These are phyloP conservation scores for Sarcophaga peregrina DNA, from an alignment of 1,140 invertebrate genomes.

Conservation along the genomic window DNA sequence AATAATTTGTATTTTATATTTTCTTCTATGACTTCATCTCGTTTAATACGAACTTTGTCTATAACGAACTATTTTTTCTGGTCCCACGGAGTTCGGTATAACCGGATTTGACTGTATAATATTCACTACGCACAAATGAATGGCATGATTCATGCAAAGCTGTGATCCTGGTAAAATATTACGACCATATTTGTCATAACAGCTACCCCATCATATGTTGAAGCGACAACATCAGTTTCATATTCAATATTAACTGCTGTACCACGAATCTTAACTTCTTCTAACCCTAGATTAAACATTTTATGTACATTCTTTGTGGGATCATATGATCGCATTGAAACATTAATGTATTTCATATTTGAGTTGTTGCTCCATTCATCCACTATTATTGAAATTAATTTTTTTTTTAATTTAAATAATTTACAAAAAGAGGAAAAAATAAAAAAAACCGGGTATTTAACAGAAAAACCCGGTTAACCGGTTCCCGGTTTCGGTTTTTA, in stretches of 20 bases:
- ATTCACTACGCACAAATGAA: constrained; percentile 20
- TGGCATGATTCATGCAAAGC: constrained; percentile 24
- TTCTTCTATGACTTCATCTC: too few relatives aligned
- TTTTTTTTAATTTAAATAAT: not conserved
- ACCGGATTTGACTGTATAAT: too few relatives aligned
- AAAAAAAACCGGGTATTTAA: too few relatives aligned
- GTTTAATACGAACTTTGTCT: too few relatives aligned
- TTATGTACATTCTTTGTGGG: not conserved
- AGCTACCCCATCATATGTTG: constrained; percentile 18
- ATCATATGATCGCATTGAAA: not conserved
- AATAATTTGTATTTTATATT: too few relatives aligned
- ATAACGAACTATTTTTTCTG: too few relatives aligned
- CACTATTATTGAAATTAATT: not conserved
- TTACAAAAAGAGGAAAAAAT: too few relatives aligned
- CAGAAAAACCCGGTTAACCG: too few relatives aligned
- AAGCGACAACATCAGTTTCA: constrained; percentile 16
- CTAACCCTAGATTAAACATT: constrained; percentile 10
- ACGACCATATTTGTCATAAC: constrained; percentile 26
- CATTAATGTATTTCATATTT: constrained; percentile 8
- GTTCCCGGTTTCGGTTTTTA: too few relatives aligned
- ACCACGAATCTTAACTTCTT: not conserved
- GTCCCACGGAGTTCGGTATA: too few relatives aligned
- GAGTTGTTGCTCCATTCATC: constrained; percentile 9
- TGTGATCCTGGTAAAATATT: constrained; percentile 26
- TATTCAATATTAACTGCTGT: constrained; percentile 19